These are phyloP conservation scores for Watsonalla cultraria DNA, from an alignment of 2,888 invertebrate genomes.

Conservation along the genomic window DNA sequence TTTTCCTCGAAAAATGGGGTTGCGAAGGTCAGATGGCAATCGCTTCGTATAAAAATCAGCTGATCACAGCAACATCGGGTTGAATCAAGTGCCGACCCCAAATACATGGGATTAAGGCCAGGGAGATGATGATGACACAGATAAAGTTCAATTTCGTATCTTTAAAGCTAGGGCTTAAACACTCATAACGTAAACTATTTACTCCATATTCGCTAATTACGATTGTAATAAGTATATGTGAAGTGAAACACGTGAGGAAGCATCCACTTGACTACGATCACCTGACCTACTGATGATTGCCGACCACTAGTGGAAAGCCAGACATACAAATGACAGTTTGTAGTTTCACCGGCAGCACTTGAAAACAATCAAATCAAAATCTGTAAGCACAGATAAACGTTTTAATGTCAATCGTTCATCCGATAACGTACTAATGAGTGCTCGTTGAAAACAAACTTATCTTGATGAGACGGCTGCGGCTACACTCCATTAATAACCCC, in stretches of 20 bases:
- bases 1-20: too few relatives aligned
- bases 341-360: conserved; percentile 29
- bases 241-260: background rate
- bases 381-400: conserved; percentile 50
- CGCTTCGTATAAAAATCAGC: too few relatives aligned
- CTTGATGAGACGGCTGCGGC: conserved; percentile 66
- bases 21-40: too few relatives aligned
- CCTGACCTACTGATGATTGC: background rate
- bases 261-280: background rate
- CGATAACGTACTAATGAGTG: conserved; percentile 68
- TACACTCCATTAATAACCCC: conserved; percentile 65
- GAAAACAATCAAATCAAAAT: conserved; percentile 54
- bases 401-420: conserved; percentile 64
- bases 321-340: conserved; percentile 11
- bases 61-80: too few relatives aligned
- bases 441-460: conserved; percentile 69
- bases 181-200: too few relatives aligned
- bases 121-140: too few relatives aligned
- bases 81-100: too few relatives aligned
- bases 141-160: too few relatives aligned
- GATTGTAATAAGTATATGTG: too few relatives aligned
- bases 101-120: too few relatives aligned
- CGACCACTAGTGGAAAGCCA: conserved; percentile 2
- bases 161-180: too few relatives aligned
- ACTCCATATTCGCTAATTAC: too few relatives aligned